Evolutionary conservation across 2,888 invertebrate genomes (phyloP).

Genomic region (Andrena flavipes): DNA sequence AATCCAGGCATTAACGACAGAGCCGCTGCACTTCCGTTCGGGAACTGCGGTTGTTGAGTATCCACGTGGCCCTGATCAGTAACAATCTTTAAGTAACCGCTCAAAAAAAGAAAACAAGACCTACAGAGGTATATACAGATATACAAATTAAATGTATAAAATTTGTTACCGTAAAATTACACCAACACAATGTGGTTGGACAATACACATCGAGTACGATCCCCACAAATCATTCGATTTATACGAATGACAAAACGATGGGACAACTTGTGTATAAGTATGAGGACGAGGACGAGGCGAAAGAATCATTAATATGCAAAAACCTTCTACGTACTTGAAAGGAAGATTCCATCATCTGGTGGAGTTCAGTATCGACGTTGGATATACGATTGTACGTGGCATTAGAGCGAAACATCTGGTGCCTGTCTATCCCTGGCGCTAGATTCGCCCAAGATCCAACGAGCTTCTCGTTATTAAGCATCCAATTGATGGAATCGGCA

Average conservation of each 20-base stretch:
- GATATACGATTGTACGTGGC: constrained; percentile 80
- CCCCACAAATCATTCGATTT: too few relatives aligned
- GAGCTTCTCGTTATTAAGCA: constrained; percentile 84
- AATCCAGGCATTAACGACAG: constrained; percentile 81
- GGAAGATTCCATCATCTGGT: constrained; percentile 85
- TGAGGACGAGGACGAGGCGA: too few relatives aligned
- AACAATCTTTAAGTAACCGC: not conserved
- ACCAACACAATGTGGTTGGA: too few relatives aligned
- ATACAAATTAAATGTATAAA: too few relatives aligned
- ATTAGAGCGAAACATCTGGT: constrained; percentile 81
- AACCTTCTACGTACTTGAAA: constrained; percentile 81
- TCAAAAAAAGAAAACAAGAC: not conserved
- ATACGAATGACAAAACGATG: too few relatives aligned
- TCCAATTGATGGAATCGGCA: constrained; percentile 84
- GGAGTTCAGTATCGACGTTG: constrained; percentile 84
- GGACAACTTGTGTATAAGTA: too few relatives aligned
- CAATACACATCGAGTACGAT: too few relatives aligned
- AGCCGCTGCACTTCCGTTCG: constrained; percentile 81
- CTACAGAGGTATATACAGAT: not conserved
- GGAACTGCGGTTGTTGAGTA: constrained; percentile 81
- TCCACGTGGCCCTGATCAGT: constrained; percentile 79
- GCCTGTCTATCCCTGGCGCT: constrained; percentile 81
- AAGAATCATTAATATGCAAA: not conserved
- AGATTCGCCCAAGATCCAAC: constrained; percentile 82
- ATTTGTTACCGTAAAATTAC: too few relatives aligned